phyloP scores from a whole-genome alignment of 2,113 vertebrate species.

The Ceyx melanurus region DNA sequence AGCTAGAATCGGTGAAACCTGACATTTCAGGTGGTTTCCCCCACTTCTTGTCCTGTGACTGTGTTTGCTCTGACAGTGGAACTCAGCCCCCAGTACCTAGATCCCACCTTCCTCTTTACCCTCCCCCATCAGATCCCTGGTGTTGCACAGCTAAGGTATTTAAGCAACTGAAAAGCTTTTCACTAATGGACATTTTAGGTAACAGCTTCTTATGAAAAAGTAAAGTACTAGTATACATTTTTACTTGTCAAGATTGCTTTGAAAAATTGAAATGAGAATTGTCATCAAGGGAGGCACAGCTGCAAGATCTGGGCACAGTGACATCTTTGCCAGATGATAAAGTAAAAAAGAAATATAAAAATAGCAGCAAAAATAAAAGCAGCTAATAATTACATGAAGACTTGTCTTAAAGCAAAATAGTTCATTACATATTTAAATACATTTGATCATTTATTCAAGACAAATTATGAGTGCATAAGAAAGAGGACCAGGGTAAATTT shows the following conservation, averaged over 20 bases:
- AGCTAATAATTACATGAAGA: neutral
- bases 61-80: neutral
- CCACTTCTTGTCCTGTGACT: neutral
- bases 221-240: neutral
- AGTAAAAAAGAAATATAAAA: neutral
- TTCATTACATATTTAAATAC: neutral
- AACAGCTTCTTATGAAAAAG: neutral
- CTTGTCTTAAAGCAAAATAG: neutral
- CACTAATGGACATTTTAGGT: neutral
- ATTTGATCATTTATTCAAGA: slow-evolving; percentile 44
- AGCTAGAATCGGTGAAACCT: neutral
- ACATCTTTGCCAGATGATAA: neutral
- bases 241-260: neutral
- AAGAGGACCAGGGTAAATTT: neutral
- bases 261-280: neutral
- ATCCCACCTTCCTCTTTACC: neutral
- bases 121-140: neutral
- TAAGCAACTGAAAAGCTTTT: neutral
- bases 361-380: neutral
- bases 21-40: neutral
- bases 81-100: neutral
- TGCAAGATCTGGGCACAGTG: neutral
- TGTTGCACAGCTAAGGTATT: neutral
- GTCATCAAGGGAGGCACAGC: neutral
- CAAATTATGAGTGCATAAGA: neutral